Base-by-base conservation (phyloP, 2,888 invertebrate species). In the Lampropteryx suffumata region DNA sequence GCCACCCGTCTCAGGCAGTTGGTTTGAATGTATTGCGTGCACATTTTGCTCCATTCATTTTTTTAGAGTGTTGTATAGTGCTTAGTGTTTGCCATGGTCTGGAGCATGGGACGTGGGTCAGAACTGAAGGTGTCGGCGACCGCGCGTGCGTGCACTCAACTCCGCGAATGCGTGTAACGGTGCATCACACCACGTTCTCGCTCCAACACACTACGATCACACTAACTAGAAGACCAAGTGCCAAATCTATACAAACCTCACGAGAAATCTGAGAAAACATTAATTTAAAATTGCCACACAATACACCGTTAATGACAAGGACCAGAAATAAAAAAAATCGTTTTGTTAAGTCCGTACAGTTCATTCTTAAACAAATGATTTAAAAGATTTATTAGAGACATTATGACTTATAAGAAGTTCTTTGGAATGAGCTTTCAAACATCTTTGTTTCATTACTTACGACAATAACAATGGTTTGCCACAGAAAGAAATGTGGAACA, bases 111-210 rank as follows among this genome's bases (percentile, higher is more conserved):
- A 66, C 70, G 64, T 62, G 69, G 72, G 73, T 72, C 76, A 71
- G 66, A 67, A 63, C 63, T 71, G 71, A 63, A 67, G 73, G 78
- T 72, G 89, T 89, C 88, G 87, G 80, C 89, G 88, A 87, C 89
- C 89, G 85, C 76, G 62, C 68, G 73, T 71, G 73, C 82, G 87
- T 81, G 85, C 87, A 85, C 79, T 89, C 85, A 85, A 85, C 86
- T 82, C 81, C 62, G 70, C 74, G 71, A 80, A 80, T 82, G 75
- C 83, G 81, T 79, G 76, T 86, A 87, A 88, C 84, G 84, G 84
- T 84, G 82, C 73, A 75, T 69, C 63, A 64, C n/a, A n/a, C n/a
- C n/a, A n/a, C 69, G 69, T 69, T 76, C 72, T 73, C 64, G 67
- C 75, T 70, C 64, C 70, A 69, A 74, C 69, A 73, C 65, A 73